Base-by-base conservation (phyloP, 2,113 vertebrate species). In the Cyprinus carpio region DNA sequence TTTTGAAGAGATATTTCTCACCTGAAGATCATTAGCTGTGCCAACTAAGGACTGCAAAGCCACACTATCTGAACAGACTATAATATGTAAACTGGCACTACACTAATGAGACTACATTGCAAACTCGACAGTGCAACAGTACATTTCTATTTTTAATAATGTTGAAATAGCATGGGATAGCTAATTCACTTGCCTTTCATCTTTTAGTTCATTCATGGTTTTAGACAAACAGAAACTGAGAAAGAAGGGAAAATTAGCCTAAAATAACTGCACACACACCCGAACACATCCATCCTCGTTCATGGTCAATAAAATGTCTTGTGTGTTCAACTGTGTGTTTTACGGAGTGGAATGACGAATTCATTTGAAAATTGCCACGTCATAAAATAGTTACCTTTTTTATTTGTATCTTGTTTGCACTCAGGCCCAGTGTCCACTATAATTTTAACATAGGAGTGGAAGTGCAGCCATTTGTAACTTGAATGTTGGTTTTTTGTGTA, bases 1-100 rank as follows among this genome's bases (percentile, higher is more conserved):
- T 81, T 58, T 85, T 65, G 75, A 67, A 69, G 88, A 89, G 84
- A 78, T 87, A 90, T 91, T 89, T 90, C 79, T 91, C 89, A 90
- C 92, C 85, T 85, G 71, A 87, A 72, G 6, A 75, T 87, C 76
- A 91, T 90, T 86, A 74, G 23, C n/a, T 71, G 67, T 37, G 18
- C 18, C 67, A 71, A 37, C 15, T 18, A 31, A 34, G 31, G 1
- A 6, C 10, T 40, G 23, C 10, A 12, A 71, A 46, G 65, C 91
- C 89, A 87, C 84, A 91, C 85, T 88, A 84, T 88, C 85, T 13
- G 12, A 29, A 76, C 29, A 77, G 67, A 87, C 88, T 86, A 65
- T 56, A 54, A 54, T 54, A 56, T 18, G 51, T 54, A 54, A 54
- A 54, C 51, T 54, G 51, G 16, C 49, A 51, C 49, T 18, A 54